Evolutionary conservation across 2,113 vertebrate genomes (phyloP).

Genomic region (Halichoeres trimaculatus): DNA sequence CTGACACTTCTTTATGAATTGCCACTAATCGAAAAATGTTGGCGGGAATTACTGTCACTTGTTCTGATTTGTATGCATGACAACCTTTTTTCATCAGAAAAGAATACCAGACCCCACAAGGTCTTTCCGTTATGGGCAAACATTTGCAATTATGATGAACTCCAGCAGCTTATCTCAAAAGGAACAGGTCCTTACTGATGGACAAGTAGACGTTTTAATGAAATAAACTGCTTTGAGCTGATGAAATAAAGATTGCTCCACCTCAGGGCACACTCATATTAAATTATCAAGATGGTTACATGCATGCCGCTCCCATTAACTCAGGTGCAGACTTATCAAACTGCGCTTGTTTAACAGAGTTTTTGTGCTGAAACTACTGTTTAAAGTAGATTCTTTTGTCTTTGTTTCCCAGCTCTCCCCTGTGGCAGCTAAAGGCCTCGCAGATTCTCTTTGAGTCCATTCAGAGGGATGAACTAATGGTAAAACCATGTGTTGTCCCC

Average conservation of each 20-base stretch:
- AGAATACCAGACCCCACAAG: slow-evolving; percentile 77
- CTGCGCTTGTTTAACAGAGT: slow-evolving; percentile 32
- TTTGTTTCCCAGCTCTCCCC: slow-evolving; percentile 16
- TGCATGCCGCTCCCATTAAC: slow-evolving; percentile 69
- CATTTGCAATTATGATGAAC: slow-evolving; percentile 85
- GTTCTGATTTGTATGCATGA: slow-evolving; percentile 77
- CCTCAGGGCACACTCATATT: slow-evolving; percentile 79
- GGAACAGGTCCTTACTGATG: slow-evolving; percentile 76
- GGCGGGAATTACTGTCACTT: slow-evolving; percentile 77
- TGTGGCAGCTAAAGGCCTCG: slow-evolving; percentile 42
- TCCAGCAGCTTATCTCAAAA: slow-evolving; percentile 78
- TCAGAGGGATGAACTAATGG: slow-evolving; percentile 77
- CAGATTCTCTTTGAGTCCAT: slow-evolving; percentile 44
- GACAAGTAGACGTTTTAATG: slow-evolving; percentile 81
- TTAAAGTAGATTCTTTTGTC: slow-evolving; percentile 4
- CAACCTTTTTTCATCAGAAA: slow-evolving; percentile 73
- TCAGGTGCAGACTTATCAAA: slow-evolving; percentile 62
- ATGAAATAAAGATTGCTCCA: slow-evolving; percentile 82
- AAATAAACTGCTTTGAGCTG: slow-evolving; percentile 80
- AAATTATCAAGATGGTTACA: slow-evolving; percentile 79
- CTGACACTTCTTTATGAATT: slow-evolving; percentile 65
- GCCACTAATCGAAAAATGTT: slow-evolving; percentile 71
- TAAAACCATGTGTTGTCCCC: slow-evolving; percentile 87
- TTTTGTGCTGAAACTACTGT: slow-evolving; percentile 33
- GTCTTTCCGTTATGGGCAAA: slow-evolving; percentile 79